Evolutionary conservation across 64 coral and sea anemone genomes (phyloP), one percentile per base, ranked within the genome.

Genomic region (Stylophora pistillata): DNA sequence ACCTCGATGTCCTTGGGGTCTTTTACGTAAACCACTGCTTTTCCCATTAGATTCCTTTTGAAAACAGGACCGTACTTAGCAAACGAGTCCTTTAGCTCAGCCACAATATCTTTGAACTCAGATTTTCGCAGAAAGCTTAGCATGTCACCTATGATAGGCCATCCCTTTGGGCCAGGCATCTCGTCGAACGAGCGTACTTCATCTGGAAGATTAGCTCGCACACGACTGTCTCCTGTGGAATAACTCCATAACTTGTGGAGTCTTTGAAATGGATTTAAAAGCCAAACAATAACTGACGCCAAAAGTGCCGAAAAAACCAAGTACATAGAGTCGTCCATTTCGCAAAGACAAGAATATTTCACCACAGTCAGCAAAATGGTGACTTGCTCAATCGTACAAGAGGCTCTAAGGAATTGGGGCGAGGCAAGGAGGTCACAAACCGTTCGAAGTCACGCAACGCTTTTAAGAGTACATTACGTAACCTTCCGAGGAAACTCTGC

Each of bases 1-100:
- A 57, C 71, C 41, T 75, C 75, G 11, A 88, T 32, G 21, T 58
- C 72, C 9, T 4, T 57, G 16, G 23, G 55, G 55, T 88, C 53
- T 25, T 34, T 17, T 0, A 88, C 14, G 30, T 33, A 62, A 13
- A 88, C 60, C 9, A 47, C 12, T 41, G 15, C 41, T 12, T 9
- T 76, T 30, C 75, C 75, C 56, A 56, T n/a, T 18, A 76, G 2
- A 14, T 37, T 62, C 54, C 61, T 75, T 12, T 75, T 73, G 27
- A 47, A 88, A 34, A 88, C 61, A 10, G 72, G 72, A 47, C 86
- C 86, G 59, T 88, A 88, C 60, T 88, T 76, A 15, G 13, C 53
- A 77, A 88, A 88, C 72, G 54, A 41, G 34, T 76, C 32, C 61
- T 76, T 13, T 23, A 76, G 37, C 13, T 16, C 33, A 5, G 5